phyloP scores from a whole-genome alignment of 2,888 invertebrate genomes.

The Tuberolachnus salignus region DNA sequence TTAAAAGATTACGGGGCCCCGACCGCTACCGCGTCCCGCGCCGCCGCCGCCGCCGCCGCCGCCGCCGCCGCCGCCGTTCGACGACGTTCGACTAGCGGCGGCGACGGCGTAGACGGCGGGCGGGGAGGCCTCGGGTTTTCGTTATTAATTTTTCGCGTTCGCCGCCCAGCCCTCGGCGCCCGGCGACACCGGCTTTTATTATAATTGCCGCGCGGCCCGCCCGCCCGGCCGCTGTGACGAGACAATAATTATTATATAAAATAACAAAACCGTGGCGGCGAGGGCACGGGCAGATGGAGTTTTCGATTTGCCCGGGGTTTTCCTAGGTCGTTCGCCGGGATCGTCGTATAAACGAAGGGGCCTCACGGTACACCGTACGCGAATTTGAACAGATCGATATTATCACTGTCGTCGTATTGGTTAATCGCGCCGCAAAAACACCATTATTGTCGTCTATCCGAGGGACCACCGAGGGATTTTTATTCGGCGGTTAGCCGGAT shows the following conservation, averaged over 20 bases:
- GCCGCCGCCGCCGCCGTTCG: neutral
- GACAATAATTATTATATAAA: neutral
- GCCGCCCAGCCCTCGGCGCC: neutral
- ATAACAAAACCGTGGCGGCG: neutral
- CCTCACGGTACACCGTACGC: too few species aligned
- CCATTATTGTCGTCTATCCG: too few species aligned
- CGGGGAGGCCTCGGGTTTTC: constrained; percentile 33
- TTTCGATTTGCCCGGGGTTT: neutral
- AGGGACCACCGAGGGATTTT: too few species aligned
- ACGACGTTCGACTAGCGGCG: neutral
- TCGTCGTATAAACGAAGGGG: too few species aligned
- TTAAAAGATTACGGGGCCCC: constrained; percentile 46
- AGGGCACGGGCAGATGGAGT: neutral
- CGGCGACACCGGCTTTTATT: constrained; percentile 14
- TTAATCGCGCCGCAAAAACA: too few species aligned
- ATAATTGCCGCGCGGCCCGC: neutral
- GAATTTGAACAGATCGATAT: too few species aligned
- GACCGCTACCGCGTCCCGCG: neutral
- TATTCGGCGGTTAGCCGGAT: too few species aligned
- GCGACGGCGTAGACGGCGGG: neutral
- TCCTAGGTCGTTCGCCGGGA: neutral
- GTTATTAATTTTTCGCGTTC: constrained; percentile 42
- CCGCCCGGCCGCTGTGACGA: neutral
- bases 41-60: neutral
- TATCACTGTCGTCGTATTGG: too few species aligned